Conservation (phyloP, 2,797 vertebrate genomes). For the Parauchenoglanis ngamensis region DNA sequence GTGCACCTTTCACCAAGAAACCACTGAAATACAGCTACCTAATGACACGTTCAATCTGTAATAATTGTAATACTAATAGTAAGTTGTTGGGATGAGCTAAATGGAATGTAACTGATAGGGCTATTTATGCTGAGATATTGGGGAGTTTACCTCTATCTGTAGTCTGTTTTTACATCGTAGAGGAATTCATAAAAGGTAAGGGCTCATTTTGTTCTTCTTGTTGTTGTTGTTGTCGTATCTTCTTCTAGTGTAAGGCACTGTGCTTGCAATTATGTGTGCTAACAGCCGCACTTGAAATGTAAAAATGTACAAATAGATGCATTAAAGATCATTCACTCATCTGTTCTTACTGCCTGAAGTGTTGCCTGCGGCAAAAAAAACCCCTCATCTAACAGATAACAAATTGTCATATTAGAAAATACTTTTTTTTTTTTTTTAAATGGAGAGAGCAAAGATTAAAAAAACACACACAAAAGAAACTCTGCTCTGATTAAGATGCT, state of each 20-base stretch:
- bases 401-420: not conserved
- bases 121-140: not conserved
- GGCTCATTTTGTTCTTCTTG: not conserved
- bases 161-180: not conserved
- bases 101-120: not conserved
- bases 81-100: not conserved
- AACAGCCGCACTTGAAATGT: not conserved
- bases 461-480: not conserved
- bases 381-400: not conserved
- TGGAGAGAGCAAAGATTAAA: not conserved
- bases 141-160: not conserved
- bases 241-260: not conserved
- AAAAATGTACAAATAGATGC: not conserved
- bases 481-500: not conserved
- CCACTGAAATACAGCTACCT: not conserved
- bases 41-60: not conserved
- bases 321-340: not conserved
- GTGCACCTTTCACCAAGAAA: not conserved
- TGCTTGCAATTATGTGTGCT: not conserved
- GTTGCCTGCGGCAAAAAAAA: not conserved
- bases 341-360: not conserved
- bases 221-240: not conserved
- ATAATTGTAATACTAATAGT: not conserved
- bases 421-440: not conserved
- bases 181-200: not conserved